phyloP scores from a whole-genome alignment of 2,797 vertebrate species.

The Myotis pilosus region DNA sequence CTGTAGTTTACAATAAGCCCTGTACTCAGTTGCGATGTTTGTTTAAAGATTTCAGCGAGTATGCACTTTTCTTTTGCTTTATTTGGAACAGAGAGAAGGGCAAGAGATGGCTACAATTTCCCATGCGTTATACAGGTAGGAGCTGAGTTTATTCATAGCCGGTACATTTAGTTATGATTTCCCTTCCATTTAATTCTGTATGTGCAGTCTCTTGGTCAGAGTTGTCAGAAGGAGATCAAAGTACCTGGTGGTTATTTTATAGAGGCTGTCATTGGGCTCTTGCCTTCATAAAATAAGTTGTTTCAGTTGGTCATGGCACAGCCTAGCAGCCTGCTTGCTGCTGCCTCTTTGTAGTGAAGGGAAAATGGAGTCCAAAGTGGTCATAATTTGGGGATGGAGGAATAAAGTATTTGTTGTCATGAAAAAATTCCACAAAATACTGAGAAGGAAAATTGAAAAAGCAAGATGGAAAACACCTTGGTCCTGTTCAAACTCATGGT shows the following conservation, averaged over 20 bases:
- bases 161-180: conserved; percentile 70
- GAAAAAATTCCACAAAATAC: conserved; percentile 29
- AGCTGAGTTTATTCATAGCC: conserved; percentile 60
- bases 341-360: conserved; percentile 59
- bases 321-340: background rate
- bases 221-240: conserved; percentile 67
- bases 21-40: conserved; percentile 29
- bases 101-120: conserved; percentile 57
- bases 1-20: conserved; percentile 39
- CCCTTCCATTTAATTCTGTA: conserved; percentile 62
- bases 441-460: conserved; percentile 46
- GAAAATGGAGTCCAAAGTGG: conserved; percentile 60
- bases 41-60: conserved; percentile 56
- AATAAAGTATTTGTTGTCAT: conserved; percentile 49
- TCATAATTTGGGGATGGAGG: background rate
- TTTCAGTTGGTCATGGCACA: conserved; percentile 32
- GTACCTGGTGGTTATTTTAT: conserved; percentile 45
- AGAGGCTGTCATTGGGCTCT: conserved; percentile 63
- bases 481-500: background rate
- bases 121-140: conserved; percentile 69
- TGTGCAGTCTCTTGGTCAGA: conserved; percentile 49
- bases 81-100: conserved; percentile 63
- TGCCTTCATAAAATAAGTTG: conserved; percentile 52
- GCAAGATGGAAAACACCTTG: background rate
- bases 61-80: conserved; percentile 50